phyloP scores from a whole-genome alignment of 2,888 invertebrate species.

The Limenitis camilla region DNA sequence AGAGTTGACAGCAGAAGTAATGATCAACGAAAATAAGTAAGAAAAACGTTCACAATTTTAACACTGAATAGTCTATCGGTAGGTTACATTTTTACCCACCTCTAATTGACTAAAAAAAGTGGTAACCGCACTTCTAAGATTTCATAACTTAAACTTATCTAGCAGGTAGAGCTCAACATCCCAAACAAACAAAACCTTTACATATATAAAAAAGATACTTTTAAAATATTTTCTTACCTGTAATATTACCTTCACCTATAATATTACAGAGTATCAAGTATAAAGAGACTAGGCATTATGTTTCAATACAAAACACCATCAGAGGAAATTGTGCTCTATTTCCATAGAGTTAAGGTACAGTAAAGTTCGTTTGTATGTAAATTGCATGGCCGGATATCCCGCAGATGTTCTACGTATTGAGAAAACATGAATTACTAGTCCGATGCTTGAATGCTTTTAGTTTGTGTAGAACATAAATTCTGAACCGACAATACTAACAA shows the following conservation, averaged over 20 bases:
- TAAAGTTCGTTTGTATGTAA: slow-evolving; percentile 6
- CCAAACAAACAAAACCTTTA: slow-evolving; percentile 5
- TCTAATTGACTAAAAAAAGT: too few species aligned
- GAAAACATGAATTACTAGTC: slow-evolving; percentile 52
- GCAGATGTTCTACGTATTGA: slow-evolving; percentile 49
- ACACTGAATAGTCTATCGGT: too few species aligned
- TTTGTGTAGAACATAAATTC: slow-evolving; percentile 15
- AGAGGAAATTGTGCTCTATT: slow-evolving; percentile 10
- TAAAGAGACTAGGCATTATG: slow-evolving; percentile 30
- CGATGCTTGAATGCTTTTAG: slow-evolving; percentile 29
- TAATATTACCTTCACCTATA: slow-evolving; percentile 25
- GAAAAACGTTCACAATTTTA: too few species aligned
- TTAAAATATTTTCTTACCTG: slow-evolving; percentile 8
- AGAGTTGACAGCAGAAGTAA: too few species aligned
- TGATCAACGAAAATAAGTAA: too few species aligned
- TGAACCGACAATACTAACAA: slow-evolving; percentile 13
- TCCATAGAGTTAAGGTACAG: not conserved
- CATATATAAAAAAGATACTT: not conserved
- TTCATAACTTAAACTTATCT: too few species aligned
- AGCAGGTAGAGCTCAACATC: not conserved
- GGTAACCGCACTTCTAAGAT: too few species aligned
- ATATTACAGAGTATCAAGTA: slow-evolving; percentile 38
- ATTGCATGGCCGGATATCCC: slow-evolving; percentile 30
- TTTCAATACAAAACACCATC: slow-evolving; percentile 14
- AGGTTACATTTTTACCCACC: too few species aligned